These are phyloP conservation scores for Erpornis zantholeuca DNA, from an alignment of 2,113 vertebrate species.

Conservation along the genomic window DNA sequence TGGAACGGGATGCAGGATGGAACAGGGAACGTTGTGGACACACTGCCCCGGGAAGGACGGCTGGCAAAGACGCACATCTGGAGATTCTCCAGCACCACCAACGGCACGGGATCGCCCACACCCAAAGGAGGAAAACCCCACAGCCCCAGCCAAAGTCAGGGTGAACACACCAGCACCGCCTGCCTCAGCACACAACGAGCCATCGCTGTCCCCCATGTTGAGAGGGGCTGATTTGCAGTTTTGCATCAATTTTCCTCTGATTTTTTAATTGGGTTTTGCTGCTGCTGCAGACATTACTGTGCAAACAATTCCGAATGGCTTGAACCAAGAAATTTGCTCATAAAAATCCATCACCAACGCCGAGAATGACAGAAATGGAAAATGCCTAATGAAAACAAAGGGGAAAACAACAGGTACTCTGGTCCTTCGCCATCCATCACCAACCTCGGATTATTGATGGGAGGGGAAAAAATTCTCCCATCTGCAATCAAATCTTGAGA, in stretches of 20 bases:
- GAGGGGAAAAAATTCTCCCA: background rate
- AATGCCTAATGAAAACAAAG: conserved; percentile 33
- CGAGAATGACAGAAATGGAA: conserved; percentile 9
- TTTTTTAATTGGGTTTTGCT: background rate
- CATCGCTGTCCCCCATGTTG: accelerated
- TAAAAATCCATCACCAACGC: background rate
- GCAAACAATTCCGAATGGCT: background rate
- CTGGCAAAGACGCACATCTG: accelerated
- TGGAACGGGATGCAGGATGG: background rate
- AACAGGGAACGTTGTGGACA: accelerated
- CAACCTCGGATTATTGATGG: background rate
- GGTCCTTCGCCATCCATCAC: background rate
- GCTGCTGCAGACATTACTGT: background rate
- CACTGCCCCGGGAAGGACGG: accelerated
- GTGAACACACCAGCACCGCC: accelerated
- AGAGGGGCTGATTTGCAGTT: background rate
- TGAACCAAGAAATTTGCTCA: background rate
- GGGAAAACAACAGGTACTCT: conserved; percentile 33
- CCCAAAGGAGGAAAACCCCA: accelerated
- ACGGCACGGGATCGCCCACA: accelerated
- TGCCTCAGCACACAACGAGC: background rate
- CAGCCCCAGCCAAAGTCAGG: accelerated
- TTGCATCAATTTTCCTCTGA: background rate
- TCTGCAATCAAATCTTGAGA: background rate
- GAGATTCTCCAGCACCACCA: background rate